Evolutionary conservation across 2,888 invertebrate genomes (phyloP), one percentile per base, ranked within the genome.

Genomic region (Sarcophaga subvicina): DNA sequence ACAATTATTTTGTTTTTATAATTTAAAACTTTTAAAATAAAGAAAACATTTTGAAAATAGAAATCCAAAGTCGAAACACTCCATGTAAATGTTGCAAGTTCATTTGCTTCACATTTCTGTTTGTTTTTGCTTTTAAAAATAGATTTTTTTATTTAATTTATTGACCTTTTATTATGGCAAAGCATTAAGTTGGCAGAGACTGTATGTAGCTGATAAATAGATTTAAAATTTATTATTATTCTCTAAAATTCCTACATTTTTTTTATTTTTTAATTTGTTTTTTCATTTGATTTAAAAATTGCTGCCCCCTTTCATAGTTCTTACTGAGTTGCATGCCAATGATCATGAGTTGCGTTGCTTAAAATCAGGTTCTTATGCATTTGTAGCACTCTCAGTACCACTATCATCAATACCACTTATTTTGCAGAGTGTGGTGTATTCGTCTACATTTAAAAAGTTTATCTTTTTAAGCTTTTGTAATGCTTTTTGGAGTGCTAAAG

Each of bases 401-500:
- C 25, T 70, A 27, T 76, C 70, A 59, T 76, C 70, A 17, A n/a
- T 37, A 37, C 37, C 37, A 37, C 10, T 37, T 10, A 37, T 37
- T 37, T 37, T 54, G 54, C 62, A n/a, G 20, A n/a, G 22, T 62
- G 62, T 14, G 20, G 71, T 66, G 66, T 67, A 49, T 71, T 84
- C 71, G 70, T 64, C 37, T 71, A 72, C 67, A 59, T 80, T 79
- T 73, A 27, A 79, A 78, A 73, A 83, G 75, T 80, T 84, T 75
- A 84, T 84, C 70, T 66, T 66, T 83, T 83, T 76, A 84, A 84
- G 80, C 84, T 85, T 76, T 80, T 71, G 67, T 25, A 71, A 62
- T 76, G 80, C 66, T 37, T 76, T 71, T 66, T 72, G 14, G 54
- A 72, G 49, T 78, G 62, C 10, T 66, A 78, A 73, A 62, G 27